phyloP scores from a whole-genome alignment of 2,797 vertebrate genomes.

The Dromococcyx pavoninus region DNA sequence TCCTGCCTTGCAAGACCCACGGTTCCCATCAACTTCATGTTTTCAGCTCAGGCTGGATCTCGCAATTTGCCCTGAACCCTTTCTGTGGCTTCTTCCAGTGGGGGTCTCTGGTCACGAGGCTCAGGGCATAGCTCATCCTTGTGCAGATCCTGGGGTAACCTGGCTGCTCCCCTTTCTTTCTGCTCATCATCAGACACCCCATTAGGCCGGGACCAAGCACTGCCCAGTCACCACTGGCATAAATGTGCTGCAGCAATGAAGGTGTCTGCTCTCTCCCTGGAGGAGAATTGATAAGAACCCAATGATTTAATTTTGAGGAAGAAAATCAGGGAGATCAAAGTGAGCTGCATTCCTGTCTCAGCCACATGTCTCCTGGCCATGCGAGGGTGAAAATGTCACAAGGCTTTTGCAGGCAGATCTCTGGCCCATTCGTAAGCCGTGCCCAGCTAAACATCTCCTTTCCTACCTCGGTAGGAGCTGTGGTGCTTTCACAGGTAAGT shows the following conservation, averaged over 20 bases:
- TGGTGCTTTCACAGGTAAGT: background rate
- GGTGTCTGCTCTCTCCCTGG: background rate
- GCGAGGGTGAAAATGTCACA: background rate
- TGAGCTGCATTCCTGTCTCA: background rate
- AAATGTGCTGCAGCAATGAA: background rate
- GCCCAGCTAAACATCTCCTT: background rate
- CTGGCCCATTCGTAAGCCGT: fast-evolving
- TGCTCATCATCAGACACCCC: background rate
- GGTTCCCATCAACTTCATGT: background rate
- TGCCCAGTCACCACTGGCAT: background rate
- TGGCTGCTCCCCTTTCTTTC: background rate
- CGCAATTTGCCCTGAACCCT: background rate
- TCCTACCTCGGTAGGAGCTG: background rate
- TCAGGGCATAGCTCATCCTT: background rate
- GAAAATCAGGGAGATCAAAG: background rate
- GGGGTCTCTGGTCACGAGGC: fast-evolving
- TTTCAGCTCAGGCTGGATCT: background rate
- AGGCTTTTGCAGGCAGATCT: background rate
- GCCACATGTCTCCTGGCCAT: background rate
- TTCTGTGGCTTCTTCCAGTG: background rate
- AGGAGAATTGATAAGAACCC: background rate
- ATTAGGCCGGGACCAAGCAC: background rate
- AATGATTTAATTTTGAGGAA: background rate
- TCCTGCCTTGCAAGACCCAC: background rate
- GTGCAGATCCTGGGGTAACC: background rate